Evolutionary conservation across 2,113 vertebrate species (phyloP), one percentile per base, ranked within the genome.

Genomic region (Puffinus mauretanicus): DNA sequence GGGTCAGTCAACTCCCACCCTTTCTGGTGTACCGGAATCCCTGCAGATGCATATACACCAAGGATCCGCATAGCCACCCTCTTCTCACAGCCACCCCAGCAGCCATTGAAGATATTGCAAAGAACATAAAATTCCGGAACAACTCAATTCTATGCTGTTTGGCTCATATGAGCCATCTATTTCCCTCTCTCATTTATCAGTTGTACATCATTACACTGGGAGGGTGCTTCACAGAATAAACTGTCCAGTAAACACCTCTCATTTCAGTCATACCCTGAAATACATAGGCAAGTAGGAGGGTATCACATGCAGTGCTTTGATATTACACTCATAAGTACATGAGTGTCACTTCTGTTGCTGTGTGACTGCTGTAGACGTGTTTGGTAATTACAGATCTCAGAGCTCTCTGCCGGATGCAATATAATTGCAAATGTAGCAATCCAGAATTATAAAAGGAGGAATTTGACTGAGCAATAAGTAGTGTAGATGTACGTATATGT

Each of bases 351-450:
- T 71, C 62, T 72, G 81, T 42, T 85, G 83, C 84, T 86, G 77
- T 88, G 93, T 96, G 95, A 92, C 94, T 94, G 89, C 91, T 86
- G 84, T 32, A 26, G 92, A 94, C 42, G 7, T 65, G 62, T n/a
- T 86, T 54, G 81, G 58, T 97, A 98, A 98, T 98, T 97, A 97
- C 88, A 97, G 97, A 73, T 67, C 65, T 91, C 66, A 7, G 79
- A 94, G 58, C 60, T 77, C 90, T 38, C 34, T 66, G 84, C 81
- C 64, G 60, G 96, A 96, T 97, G 95, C 92, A 82, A 30, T 80
- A 47, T 93, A 92, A 97, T 96, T 94, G 83, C 90, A 83, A 91
- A 88, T 91, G 95, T 94, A 85, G 94, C 91, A 94, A 96, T 96
- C 87, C 78, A 61, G 65, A 85, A 90, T 93, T 94, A 88, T 82